Conservation (phyloP, 2,797 vertebrate genomes). For the Anolis apletophallus region DNA sequence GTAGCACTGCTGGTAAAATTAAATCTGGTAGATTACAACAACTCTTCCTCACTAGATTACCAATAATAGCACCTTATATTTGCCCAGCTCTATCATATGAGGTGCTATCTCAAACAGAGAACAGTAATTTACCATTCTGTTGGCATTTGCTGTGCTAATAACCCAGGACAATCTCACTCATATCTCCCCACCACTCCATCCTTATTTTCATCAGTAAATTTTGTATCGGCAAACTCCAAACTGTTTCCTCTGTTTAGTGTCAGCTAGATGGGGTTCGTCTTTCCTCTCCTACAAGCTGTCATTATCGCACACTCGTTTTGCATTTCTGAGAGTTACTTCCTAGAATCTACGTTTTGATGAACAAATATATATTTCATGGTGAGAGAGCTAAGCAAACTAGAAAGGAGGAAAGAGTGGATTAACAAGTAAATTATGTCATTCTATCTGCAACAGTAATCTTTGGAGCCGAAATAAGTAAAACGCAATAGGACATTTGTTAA, state of each 20-base stretch:
- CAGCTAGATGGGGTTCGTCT: conserved; percentile 59
- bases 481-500: conserved; percentile 47
- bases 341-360: conserved; percentile 61
- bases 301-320: conserved; percentile 68
- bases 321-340: conserved; percentile 67
- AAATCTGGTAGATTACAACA: conserved; percentile 4
- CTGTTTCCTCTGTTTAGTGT: conserved; percentile 59
- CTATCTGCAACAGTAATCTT: conserved; percentile 62
- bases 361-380: conserved; percentile 64
- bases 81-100: conserved; percentile 20
- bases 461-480: conserved; percentile 35
- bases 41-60: conserved; percentile 11
- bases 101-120: conserved; percentile 59
- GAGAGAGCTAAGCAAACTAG: conserved; percentile 51
- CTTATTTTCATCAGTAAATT: conserved; percentile 66
- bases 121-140: conserved; percentile 46
- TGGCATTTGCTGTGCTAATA: conserved; percentile 65
- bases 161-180: conserved; percentile 57
- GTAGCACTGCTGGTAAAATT: neutral
- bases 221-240: conserved; percentile 62
- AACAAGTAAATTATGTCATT: conserved; percentile 68
- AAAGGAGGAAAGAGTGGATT: conserved; percentile 54
- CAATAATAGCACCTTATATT: conserved; percentile 12
- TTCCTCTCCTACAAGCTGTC: conserved; percentile 64
- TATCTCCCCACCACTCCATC: conserved; percentile 32